Percentiles rank a stretch among this genome's conserved stretches.
These are phyloP conservation scores for Phalloptychus januarius DNA, from an alignment of 2,797 vertebrate genomes.

Conservation along the genomic window DNA sequence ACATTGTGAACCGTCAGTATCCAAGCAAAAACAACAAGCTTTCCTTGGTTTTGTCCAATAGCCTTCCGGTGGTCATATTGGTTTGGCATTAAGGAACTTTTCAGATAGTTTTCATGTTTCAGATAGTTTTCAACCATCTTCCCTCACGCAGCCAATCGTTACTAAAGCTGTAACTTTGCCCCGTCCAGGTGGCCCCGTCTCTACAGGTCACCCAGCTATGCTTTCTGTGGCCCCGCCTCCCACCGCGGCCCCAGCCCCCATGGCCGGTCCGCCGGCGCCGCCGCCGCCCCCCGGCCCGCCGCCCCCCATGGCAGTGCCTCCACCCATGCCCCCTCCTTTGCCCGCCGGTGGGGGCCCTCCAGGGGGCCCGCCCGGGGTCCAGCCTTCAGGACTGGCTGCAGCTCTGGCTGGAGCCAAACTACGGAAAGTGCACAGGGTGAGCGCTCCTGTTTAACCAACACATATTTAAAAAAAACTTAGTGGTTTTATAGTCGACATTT, in stretches of 20 bases:
- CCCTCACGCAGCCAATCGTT: too few species aligned
- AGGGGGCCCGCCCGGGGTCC: slow-evolving; percentile 83
- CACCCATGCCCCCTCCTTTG: slow-evolving; percentile 87
- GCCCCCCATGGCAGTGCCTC: slow-evolving; percentile 78
- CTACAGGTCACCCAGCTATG: slow-evolving; percentile 88
- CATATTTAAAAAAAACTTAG: neutral
- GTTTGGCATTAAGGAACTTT: neutral
- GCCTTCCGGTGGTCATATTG: neutral
- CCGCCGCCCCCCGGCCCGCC: slow-evolving; percentile 84
- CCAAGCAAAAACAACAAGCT: neutral
- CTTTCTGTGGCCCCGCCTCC: slow-evolving; percentile 80
- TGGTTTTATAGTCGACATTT: neutral
- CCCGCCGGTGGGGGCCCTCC: slow-evolving; percentile 82
- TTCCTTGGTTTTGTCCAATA: neutral
- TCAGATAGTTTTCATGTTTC: slow-evolving; percentile 5
- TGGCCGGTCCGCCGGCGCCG: slow-evolving; percentile 89
- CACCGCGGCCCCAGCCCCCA: slow-evolving; percentile 74
- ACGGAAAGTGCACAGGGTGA: slow-evolving; percentile 94
- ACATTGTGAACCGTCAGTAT: neutral
- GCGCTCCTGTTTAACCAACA: slow-evolving; percentile 36
- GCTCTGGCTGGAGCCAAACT: slow-evolving; percentile 98
- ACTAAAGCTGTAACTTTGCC: slow-evolving; percentile 54
- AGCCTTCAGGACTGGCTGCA: slow-evolving; percentile 90
- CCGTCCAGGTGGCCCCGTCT: slow-evolving; percentile 86
- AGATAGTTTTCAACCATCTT: slow-evolving; percentile 21